Evolutionary conservation across 2,888 invertebrate species (phyloP).

Genomic region (Melangyna quadrimaculata): DNA sequence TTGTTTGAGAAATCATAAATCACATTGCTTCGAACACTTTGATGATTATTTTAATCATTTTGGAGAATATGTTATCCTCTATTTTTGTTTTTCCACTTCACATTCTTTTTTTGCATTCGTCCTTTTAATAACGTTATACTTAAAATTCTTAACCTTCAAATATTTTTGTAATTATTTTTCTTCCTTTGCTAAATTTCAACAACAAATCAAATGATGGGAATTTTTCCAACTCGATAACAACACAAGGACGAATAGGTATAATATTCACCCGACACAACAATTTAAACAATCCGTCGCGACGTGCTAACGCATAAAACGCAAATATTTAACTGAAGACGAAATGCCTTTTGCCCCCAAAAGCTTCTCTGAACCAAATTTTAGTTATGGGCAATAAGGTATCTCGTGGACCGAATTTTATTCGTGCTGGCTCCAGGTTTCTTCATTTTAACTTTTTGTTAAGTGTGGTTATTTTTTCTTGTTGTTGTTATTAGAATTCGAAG

Average conservation of each 20-base stretch:
- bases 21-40: neutral
- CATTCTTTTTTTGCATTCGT: neutral
- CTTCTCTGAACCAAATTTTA: constrained; percentile 60
- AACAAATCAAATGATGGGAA: neutral
- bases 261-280: constrained; percentile 11
- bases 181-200: neutral
- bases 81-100: neutral
- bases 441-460: neutral
- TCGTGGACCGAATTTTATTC: constrained; percentile 56
- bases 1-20: neutral
- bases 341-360: constrained; percentile 58
- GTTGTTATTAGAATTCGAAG: neutral
- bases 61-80: neutral
- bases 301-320: constrained; percentile 69
- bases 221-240: neutral
- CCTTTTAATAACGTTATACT: neutral
- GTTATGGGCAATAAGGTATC: constrained; percentile 61
- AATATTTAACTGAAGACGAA: constrained; percentile 60
- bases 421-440: constrained; percentile 47
- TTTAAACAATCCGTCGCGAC: constrained; percentile 52
- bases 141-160: neutral
- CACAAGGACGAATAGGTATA: constrained; percentile 9
- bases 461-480: neutral
- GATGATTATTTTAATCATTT: constrained; percentile 7
- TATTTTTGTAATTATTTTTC: neutral